phyloP scores from a whole-genome alignment of 1,140 invertebrate species.

The Schlechtendalia chinensis region DNA sequence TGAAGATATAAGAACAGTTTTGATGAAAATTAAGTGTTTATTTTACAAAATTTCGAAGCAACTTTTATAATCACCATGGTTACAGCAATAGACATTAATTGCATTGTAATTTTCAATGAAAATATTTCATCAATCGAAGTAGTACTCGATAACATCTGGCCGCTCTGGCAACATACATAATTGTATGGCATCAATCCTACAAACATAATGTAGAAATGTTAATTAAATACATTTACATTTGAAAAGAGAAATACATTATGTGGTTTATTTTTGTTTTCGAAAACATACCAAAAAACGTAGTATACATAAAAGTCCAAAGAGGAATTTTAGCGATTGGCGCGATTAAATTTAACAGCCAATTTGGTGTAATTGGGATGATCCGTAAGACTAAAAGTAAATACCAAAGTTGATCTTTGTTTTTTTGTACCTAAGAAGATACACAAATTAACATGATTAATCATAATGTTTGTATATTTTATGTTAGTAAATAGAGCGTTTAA shows the following conservation, averaged over 20 bases:
- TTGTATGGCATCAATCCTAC: conserved; percentile 39
- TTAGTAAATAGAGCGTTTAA: not conserved
- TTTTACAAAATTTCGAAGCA: conserved; percentile 28
- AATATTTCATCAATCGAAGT: conserved; percentile 37
- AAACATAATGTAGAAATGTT: not conserved
- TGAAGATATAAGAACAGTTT: no score
- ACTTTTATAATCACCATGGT: conserved; percentile 19
- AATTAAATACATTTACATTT: no score
- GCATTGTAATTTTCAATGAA: conserved; percentile 28
- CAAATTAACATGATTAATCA: not conserved
- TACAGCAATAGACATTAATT: conserved; percentile 33
- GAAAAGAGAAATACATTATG: not conserved
- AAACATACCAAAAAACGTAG: conserved; percentile 37
- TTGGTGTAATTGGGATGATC: conserved; percentile 23
- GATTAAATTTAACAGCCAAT: conserved; percentile 23
- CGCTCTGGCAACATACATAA: conserved; percentile 44
- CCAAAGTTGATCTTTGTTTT: conserved; percentile 31
- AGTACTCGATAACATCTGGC: conserved; percentile 6
- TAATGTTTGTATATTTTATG: no score
- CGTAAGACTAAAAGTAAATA: conserved; percentile 25
- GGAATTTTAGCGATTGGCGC: conserved; percentile 22
- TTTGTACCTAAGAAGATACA: not conserved
- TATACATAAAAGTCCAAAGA: conserved; percentile 30
- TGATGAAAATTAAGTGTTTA: conserved; percentile 12
- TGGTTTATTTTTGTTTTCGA: no score